A percentile compares a stretch with the other conserved stretches of the same genome.
Conservation (phyloP, 2,113 vertebrate genomes). For the Vanacampus margaritifer region DNA sequence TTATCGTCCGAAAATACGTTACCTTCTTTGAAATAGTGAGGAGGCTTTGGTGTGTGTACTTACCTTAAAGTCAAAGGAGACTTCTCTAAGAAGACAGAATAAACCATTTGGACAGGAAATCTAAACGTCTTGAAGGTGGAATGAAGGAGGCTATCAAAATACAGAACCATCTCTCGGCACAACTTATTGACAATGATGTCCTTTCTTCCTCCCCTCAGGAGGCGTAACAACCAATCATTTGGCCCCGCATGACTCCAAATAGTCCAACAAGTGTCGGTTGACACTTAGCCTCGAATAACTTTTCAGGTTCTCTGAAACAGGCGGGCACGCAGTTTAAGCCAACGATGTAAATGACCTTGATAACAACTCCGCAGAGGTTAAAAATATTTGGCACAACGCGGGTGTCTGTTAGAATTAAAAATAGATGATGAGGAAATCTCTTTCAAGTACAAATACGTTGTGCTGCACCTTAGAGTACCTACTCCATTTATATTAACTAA, state of each 20-base stretch:
- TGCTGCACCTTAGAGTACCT: neutral
- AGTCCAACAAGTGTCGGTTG: neutral
- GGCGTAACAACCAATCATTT: neutral
- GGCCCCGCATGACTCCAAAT: neutral
- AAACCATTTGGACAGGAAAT: neutral
- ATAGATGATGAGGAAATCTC: neutral
- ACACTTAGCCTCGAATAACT: neutral
- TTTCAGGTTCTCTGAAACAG: neutral
- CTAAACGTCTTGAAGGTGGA: slow-evolving; percentile 1
- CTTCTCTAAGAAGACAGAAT: neutral
- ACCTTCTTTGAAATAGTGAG: neutral
- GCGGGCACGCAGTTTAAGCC: neutral
- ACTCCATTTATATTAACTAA: too few species aligned
- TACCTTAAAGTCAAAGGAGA: neutral
- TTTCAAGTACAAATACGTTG: neutral
- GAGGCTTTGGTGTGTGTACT: neutral
- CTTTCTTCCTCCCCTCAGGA: neutral
- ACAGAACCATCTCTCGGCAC: neutral
- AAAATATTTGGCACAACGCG: neutral
- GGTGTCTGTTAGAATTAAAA: neutral
- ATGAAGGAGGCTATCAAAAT: neutral
- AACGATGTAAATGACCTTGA: neutral
- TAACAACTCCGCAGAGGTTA: neutral
- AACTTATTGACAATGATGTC: neutral
- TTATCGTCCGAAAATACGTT: neutral